Conservation (phyloP, 2,113 vertebrate genomes). For the Cisticola juncidis region DNA sequence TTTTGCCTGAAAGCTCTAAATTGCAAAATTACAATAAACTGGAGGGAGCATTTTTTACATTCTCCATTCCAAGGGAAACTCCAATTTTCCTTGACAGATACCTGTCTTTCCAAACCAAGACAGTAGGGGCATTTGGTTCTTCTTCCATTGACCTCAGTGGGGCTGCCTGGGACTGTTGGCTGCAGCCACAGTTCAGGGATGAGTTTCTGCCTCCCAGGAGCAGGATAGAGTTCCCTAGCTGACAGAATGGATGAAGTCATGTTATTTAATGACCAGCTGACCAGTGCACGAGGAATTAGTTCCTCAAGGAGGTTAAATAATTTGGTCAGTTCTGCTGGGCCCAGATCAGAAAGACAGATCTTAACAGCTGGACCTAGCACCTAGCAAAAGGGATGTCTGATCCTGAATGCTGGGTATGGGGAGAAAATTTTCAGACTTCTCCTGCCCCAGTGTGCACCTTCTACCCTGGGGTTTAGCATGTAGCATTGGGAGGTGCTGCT, state of each 20-base stretch:
- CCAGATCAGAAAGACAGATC: background rate
- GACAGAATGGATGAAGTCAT: background rate
- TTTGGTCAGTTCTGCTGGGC: background rate
- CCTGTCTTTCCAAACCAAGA: too few species aligned
- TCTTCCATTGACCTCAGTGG: fast-evolving
- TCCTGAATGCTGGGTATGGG: background rate
- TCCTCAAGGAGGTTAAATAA: background rate
- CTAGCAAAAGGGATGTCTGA: background rate
- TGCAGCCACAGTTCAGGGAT: fast-evolving
- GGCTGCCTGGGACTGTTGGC: background rate
- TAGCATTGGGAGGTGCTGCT: background rate
- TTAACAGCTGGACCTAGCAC: background rate
- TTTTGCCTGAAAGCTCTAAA: too few species aligned
- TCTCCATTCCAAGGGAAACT: too few species aligned
- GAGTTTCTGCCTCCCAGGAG: background rate
- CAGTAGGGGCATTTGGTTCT: background rate
- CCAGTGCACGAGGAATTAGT: background rate
- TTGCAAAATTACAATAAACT: too few species aligned
- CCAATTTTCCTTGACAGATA: too few species aligned
- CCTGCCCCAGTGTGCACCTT: background rate
- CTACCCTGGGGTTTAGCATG: fast-evolving
- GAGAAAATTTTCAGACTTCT: background rate
- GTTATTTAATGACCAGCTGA: background rate
- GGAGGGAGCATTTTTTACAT: too few species aligned
- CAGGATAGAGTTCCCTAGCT: fast-evolving